Percentiles rank a stretch among this genome's conserved stretches.
phyloP scores from a whole-genome alignment of 2,888 invertebrate species.

The Stramonita haemastoma region DNA sequence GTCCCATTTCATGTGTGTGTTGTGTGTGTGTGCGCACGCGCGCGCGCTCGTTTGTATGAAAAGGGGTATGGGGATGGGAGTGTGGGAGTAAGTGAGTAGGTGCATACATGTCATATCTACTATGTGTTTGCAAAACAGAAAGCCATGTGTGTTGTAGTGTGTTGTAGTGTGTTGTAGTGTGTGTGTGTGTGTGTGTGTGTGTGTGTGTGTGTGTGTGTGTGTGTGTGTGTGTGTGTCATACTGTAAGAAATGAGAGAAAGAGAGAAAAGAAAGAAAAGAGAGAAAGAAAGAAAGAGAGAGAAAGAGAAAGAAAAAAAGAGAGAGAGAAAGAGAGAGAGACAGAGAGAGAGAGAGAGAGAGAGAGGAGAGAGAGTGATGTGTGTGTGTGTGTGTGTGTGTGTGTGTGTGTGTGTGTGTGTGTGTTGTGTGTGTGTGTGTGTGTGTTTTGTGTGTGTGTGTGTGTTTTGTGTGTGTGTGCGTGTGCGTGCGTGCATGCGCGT shows the following conservation, averaged over 20 bases:
- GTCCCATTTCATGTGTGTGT: background rate
- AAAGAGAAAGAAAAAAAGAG: background rate
- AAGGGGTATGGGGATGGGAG: too few relatives aligned
- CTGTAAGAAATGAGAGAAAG: too few relatives aligned
- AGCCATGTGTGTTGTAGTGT: too few relatives aligned
- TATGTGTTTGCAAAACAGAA: too few relatives aligned
- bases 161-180: background rate
- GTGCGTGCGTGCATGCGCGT: slow-evolving; percentile 3
- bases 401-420: slow-evolving; percentile 8
- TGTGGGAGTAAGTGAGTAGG: too few relatives aligned
- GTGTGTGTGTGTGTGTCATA: slow-evolving; percentile 16
- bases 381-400: slow-evolving; percentile 3
- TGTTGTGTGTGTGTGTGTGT: background rate
- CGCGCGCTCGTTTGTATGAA: background rate
- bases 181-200: background rate
- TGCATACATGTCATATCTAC: too few relatives aligned
- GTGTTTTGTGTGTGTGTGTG: background rate
- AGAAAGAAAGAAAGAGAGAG: background rate
- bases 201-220: slow-evolving; percentile 8
- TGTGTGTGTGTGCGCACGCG: background rate
- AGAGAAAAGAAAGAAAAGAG: too few relatives aligned
- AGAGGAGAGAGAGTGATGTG: background rate
- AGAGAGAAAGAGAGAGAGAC: background rate
- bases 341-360: background rate
- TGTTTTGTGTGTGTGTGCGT: background rate